Evolutionary conservation across 2,888 invertebrate species (phyloP), one percentile per base, ranked within the genome.

Genomic region (Ichneumoninae sp.): DNA sequence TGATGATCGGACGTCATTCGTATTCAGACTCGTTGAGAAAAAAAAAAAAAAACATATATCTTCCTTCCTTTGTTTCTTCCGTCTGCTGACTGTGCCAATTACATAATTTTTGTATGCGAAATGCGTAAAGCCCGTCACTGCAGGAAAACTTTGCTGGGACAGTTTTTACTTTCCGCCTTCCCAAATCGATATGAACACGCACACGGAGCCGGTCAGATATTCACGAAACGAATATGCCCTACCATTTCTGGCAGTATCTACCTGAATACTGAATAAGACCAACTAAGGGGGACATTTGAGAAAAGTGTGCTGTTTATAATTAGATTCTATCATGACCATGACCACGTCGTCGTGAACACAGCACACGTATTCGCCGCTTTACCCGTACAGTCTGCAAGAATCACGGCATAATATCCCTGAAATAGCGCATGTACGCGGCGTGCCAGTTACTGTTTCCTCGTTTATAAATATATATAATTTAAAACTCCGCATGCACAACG

Each of bases 261-360:
- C 77, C 52, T 72, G 81, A 78, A 71, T 65, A 85, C 86, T 78
- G 87, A 81, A 81, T 72, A 74, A 85, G 50, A 70, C 76, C 26
- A 79, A 80, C 22, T 79, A 77, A 82, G 84, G 75, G 86, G 75
- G 86, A 86, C 87, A 86, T 86, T 86, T 84, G 71, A 77, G 83
- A 84, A 87, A 86, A 82, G 83, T 86, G 72, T 80, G 72, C 79
- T 54, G 54, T 82, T 86, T 89, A 90, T 90, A 91, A 91, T 92
- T 92, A 88, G 86, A 83, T 83, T 79, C 82, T 86, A 87, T 89
- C 90, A 86, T 83, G 89, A 89, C 87, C 88, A 86, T 87, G 84
- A 83, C 80, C 82, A 82, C 85, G 87, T 87, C 88, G 89, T 47
- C 44, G 88, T 87, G 33, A 76, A 33, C 33, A 52, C 47, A n/a